Evolutionary conservation across 2,888 invertebrate species (phyloP).

Genomic region (Aphidius colemani): DNA sequence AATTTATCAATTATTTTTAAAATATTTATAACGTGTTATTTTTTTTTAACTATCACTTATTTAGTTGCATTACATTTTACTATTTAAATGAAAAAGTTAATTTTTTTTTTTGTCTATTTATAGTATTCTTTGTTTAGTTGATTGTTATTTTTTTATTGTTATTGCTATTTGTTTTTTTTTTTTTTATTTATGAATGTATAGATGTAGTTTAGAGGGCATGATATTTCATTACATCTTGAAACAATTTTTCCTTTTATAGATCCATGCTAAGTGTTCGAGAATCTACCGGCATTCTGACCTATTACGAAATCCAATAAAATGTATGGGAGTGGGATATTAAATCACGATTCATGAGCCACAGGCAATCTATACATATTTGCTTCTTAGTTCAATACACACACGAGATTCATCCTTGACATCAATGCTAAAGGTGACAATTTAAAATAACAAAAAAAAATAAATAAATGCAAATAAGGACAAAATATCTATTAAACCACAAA

Average conservation of each 20-base stretch:
- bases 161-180: neutral
- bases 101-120: neutral
- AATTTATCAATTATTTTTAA: neutral
- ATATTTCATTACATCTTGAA: too few relatives aligned
- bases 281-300: constrained; percentile 43
- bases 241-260: too few relatives aligned
- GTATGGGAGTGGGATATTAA: constrained; percentile 32
- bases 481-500: too few relatives aligned
- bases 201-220: neutral
- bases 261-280: neutral
- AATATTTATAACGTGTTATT: too few relatives aligned
- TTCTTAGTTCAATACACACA: constrained; percentile 14
- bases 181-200: neutral
- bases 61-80: too few relatives aligned
- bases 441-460: constrained; percentile 26
- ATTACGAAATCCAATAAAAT: constrained; percentile 53
- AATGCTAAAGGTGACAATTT: constrained; percentile 47
- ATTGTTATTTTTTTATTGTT: constrained; percentile 5
- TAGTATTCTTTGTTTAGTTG: constrained; percentile 6
- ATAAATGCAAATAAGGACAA: neutral
- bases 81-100: too few relatives aligned
- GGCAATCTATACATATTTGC: constrained; percentile 8
- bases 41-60: too few relatives aligned
- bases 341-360: constrained; percentile 21
- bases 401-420: constrained; percentile 51